A percentile compares a stretch with the other conserved stretches of the same genome.
Evolutionary conservation across 2,888 invertebrate genomes (phyloP).

Genomic region (Drosophila monieri): DNA sequence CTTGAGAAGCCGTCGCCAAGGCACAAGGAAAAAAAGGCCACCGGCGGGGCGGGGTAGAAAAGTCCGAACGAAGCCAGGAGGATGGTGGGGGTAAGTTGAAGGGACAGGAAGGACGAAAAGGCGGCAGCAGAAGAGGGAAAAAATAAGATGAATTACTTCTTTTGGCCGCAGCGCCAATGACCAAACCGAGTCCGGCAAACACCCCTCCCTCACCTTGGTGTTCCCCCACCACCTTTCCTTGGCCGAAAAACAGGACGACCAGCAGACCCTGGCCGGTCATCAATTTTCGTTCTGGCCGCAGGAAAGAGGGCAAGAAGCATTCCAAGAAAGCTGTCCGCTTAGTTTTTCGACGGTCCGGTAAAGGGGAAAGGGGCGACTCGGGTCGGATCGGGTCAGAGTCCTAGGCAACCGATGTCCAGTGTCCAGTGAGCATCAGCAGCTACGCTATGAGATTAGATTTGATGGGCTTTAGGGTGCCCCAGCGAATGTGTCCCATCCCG

Average conservation of each 20-base stretch:
- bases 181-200: slow-evolving; percentile 53
- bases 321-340: slow-evolving; percentile 56
- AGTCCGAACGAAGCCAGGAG: slow-evolving; percentile 38
- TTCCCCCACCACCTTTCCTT: slow-evolving; percentile 1
- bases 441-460: slow-evolving; percentile 77
- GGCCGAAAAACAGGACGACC: slow-evolving; percentile 35
- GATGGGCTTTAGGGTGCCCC: slow-evolving; percentile 72
- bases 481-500: slow-evolving; percentile 55
- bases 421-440: slow-evolving; percentile 48
- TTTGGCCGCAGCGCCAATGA: slow-evolving; percentile 79
- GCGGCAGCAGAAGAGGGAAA: slow-evolving; percentile 40
- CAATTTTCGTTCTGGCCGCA: slow-evolving; percentile 73
- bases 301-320: slow-evolving; percentile 46
- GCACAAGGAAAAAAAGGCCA: slow-evolving; percentile 38
- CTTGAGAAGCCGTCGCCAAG: slow-evolving; percentile 66
- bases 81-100: slow-evolving; percentile 12
- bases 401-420: slow-evolving; percentile 52
- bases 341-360: slow-evolving; percentile 37
- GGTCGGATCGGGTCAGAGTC: slow-evolving; percentile 20
- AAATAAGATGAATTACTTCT: slow-evolving; percentile 81
- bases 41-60: slow-evolving; percentile 25
- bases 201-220: slow-evolving; percentile 16
- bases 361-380: neutral
- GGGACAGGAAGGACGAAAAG: slow-evolving; percentile 15
- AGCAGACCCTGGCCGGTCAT: slow-evolving; percentile 65